phyloP scores from a whole-genome alignment of 2,888 invertebrate species.

The Torymus auratus region DNA sequence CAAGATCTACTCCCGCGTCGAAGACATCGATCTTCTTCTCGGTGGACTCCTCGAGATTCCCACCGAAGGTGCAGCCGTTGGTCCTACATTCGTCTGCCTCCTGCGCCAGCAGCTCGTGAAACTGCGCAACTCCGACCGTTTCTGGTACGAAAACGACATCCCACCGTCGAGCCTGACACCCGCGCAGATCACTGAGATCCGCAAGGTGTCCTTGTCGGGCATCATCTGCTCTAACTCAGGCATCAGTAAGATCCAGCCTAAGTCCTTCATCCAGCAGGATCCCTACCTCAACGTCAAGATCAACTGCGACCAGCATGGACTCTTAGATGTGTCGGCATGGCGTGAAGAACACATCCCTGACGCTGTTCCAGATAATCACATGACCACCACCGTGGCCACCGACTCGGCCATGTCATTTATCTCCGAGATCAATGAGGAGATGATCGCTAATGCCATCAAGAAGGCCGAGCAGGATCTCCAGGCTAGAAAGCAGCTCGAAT shows the following conservation, averaged over 20 bases:
- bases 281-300: slow-evolving; percentile 87
- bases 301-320: slow-evolving; percentile 84
- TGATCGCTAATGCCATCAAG: slow-evolving; percentile 86
- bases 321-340: slow-evolving; percentile 85
- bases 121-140: slow-evolving; percentile 91
- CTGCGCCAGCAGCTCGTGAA: slow-evolving; percentile 89
- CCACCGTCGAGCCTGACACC: slow-evolving; percentile 89
- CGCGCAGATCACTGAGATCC: slow-evolving; percentile 88
- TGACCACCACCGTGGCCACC: slow-evolving; percentile 45
- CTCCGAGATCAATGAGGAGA: slow-evolving; percentile 83
- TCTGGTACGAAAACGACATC: slow-evolving; percentile 97
- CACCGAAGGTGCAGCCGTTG: slow-evolving; percentile 88
- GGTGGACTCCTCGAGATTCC: slow-evolving; percentile 91
- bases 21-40: slow-evolving; percentile 90
- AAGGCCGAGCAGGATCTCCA: slow-evolving; percentile 88
- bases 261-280: slow-evolving; percentile 90
- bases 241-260: slow-evolving; percentile 87
- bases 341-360: slow-evolving; percentile 77
- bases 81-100: slow-evolving; percentile 93
- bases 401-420: slow-evolving; percentile 70
- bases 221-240: slow-evolving; percentile 87
- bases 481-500: slow-evolving; percentile 87
- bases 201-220: slow-evolving; percentile 88
- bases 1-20: slow-evolving; percentile 78
- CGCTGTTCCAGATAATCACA: slow-evolving; percentile 70